phyloP scores from a whole-genome alignment of 2,113 vertebrate species.

The Xenopus laevis region DNA sequence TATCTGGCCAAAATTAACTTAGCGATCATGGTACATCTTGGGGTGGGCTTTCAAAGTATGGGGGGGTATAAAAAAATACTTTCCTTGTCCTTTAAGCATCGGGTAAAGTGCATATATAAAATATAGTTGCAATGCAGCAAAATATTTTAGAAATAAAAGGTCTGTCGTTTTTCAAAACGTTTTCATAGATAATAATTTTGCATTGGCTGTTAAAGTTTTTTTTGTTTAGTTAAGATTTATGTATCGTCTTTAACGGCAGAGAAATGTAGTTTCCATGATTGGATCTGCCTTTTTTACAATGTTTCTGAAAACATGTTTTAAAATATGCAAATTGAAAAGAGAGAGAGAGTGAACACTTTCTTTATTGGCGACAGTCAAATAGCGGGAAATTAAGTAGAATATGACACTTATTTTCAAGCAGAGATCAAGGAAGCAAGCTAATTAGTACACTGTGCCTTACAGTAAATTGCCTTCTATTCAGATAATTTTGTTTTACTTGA shows the following conservation, averaged over 20 bases:
- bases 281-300: slow-evolving; percentile 33
- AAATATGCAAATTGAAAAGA: slow-evolving; percentile 43
- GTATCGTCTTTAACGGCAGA: slow-evolving; percentile 22
- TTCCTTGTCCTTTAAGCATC: too few species aligned
- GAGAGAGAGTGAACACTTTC: slow-evolving; percentile 17
- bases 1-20: too few species aligned
- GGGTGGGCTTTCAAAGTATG: too few species aligned
- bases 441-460: slow-evolving; percentile 33
- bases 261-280: slow-evolving; percentile 27
- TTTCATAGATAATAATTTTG: too few species aligned
- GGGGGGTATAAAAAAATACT: too few species aligned
- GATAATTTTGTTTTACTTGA: slow-evolving; percentile 42
- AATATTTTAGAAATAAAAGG: too few species aligned
- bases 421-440: slow-evolving; percentile 32
- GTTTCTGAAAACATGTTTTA: slow-evolving; percentile 30
- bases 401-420: slow-evolving; percentile 31
- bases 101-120: too few species aligned
- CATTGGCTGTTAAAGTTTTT: too few species aligned
- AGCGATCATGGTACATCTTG: too few species aligned
- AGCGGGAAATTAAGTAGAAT: slow-evolving; percentile 40
- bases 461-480: slow-evolving; percentile 33
- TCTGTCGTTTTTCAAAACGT: too few species aligned
- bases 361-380: slow-evolving; percentile 43
- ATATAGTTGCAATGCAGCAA: too few species aligned
- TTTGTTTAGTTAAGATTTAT: slow-evolving; percentile 18